Percentiles rank a stretch among this genome's conserved stretches.
phyloP scores from a whole-genome alignment of 2,113 vertebrate genomes.

The Guaruba guarouba region DNA sequence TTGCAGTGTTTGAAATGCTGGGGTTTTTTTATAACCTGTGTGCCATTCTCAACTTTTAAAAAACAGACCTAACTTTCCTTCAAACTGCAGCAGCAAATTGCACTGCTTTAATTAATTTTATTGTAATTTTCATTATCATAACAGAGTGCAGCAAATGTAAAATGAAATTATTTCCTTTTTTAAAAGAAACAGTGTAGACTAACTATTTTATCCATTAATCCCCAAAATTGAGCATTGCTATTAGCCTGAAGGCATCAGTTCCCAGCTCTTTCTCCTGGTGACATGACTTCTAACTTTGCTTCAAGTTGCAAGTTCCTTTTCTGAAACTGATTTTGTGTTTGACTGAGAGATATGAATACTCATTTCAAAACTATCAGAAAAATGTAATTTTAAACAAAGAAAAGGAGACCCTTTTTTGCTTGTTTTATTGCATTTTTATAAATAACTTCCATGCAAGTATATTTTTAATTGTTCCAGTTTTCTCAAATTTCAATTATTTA shows the following conservation, averaged over 20 bases:
- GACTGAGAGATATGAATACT: neutral
- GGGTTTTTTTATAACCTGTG: neutral
- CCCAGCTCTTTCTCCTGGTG: neutral
- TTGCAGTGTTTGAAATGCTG: neutral
- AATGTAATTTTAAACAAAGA: neutral
- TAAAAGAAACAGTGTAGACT: neutral
- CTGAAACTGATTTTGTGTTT: neutral
- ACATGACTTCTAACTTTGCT: neutral
- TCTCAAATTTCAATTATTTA: neutral
- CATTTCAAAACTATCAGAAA: neutral
- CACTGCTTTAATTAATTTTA: neutral
- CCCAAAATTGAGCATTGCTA: neutral
- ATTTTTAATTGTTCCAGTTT: neutral
- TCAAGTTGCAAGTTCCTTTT: neutral
- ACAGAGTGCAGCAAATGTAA: neutral
- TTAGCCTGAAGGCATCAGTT: neutral
- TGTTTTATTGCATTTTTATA: neutral
- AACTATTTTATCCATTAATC: neutral
- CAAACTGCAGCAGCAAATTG: neutral
- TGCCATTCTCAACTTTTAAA: neutral
- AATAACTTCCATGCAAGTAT: neutral
- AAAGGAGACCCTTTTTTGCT: neutral
- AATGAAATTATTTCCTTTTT: neutral
- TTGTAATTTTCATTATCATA: neutral
- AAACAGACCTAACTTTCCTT: neutral